These are phyloP conservation scores for Leiothrix lutea DNA, from an alignment of 2,113 vertebrate genomes.

Conservation along the genomic window DNA sequence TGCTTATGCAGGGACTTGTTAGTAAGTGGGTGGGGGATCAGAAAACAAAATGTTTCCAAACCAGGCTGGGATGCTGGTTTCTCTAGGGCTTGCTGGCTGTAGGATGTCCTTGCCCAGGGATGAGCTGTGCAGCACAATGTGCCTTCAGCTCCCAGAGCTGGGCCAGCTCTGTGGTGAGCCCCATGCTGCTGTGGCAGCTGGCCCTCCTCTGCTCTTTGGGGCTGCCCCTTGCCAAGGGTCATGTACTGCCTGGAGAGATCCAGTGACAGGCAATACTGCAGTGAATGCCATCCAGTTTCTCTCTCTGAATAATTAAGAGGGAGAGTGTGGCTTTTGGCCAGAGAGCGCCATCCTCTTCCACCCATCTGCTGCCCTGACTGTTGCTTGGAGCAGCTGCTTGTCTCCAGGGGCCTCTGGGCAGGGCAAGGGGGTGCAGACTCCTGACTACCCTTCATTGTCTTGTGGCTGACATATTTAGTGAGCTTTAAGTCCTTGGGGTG, in stretches of 20 bases:
- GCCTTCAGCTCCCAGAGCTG: neutral
- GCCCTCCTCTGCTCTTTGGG: neutral
- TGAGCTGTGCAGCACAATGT: accelerated
- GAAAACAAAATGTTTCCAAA: neutral
- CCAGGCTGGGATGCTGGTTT: neutral
- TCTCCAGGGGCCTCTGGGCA: neutral
- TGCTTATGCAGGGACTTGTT: neutral
- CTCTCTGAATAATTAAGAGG: neutral
- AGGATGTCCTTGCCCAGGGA: neutral
- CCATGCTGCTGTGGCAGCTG: neutral
- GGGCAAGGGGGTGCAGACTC: neutral
- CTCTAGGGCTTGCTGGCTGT: neutral
- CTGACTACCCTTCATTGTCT: neutral
- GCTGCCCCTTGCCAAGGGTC: neutral
- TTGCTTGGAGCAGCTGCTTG: neutral
- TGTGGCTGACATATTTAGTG: neutral
- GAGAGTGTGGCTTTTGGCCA: neutral
- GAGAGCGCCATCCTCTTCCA: neutral
- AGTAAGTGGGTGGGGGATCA: neutral
- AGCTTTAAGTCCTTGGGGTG: neutral
- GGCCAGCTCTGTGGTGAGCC: neutral
- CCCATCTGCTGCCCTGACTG: conserved; percentile 2
- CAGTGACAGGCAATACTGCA: neutral
- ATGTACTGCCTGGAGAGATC: accelerated
- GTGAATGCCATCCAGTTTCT: neutral